Conservation (phyloP, 2,888 invertebrate species). For the Herminia tarsipennalis region DNA sequence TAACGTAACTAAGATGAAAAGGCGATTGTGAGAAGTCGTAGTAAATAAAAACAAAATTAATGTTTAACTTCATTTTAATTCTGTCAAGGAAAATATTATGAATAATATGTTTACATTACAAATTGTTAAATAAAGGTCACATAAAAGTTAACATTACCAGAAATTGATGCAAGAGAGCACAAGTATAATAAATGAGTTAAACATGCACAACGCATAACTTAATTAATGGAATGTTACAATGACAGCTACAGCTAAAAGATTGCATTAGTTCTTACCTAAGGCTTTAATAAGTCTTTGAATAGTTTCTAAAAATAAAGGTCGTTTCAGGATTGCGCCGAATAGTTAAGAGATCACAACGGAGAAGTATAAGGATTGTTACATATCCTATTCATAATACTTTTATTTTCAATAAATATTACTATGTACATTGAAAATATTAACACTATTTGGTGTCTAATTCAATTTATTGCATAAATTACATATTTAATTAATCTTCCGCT, state of each 20-base stretch:
- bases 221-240: slow-evolving; percentile 40
- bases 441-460: slow-evolving; percentile 45
- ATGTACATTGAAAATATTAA: slow-evolving; percentile 47
- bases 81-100: slow-evolving; percentile 34
- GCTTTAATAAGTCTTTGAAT: slow-evolving; percentile 6
- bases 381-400: slow-evolving; percentile 35
- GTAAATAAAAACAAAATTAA: slow-evolving; percentile 8
- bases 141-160: slow-evolving; percentile 18
- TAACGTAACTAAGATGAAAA: too few relatives aligned
- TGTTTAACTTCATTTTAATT: slow-evolving; percentile 31
- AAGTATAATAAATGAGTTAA: slow-evolving; percentile 7
- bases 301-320: slow-evolving; percentile 4
- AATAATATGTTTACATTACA: slow-evolving; percentile 30
- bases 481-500: slow-evolving; percentile 46
- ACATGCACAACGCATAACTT: slow-evolving; percentile 16
- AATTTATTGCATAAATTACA: slow-evolving; percentile 57
- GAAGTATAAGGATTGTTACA: slow-evolving; percentile 36
- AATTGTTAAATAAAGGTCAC: slow-evolving; percentile 10
- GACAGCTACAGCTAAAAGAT: slow-evolving; percentile 19
- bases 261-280: slow-evolving; percentile 16
- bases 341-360: slow-evolving; percentile 28
- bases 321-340: slow-evolving; percentile 13
- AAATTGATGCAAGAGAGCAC: slow-evolving; percentile 28
- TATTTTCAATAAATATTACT: slow-evolving; percentile 46
- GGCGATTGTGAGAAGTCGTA: too few relatives aligned